Evolutionary conservation across 2,113 vertebrate species (phyloP), one percentile per base, ranked within the genome.

Genomic region (Syngnathus typhle): DNA sequence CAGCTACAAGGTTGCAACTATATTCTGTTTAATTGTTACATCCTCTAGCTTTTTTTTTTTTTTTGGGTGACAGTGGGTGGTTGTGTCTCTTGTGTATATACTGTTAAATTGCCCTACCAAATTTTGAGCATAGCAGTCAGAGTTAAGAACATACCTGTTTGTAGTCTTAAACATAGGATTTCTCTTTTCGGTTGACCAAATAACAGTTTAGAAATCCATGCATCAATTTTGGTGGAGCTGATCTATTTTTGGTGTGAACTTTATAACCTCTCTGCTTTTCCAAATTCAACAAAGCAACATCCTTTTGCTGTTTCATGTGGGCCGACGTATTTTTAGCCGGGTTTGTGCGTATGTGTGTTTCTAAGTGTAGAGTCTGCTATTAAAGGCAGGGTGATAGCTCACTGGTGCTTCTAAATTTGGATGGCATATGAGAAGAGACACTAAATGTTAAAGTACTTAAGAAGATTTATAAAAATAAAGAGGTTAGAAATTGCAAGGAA

Each of bases 391-490:
- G 70, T 70, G 72, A 65, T 65, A 44, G 68, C 73, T 73, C 60
- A 38, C 41, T 67, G 46, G 63, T n/a, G 23, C 59, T 64, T 62
- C 81, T 84, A 87, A 84, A 69, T 79, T 81, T 84, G 85, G 79
- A 71, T 43, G 64, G 69, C 68, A 69, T 68, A 69, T 73, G 76
- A 84, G 70, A 65, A 64, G 62, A 75, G 55, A 68, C 54, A 38
- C 67, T 69, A 77, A 78, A 70, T 75, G 77, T 75, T 72, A 61
- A 62, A 82, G 73, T 65, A 32, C 21, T 23, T 21, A 3, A 12
- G 63, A 70, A 66, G 66, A 74, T 70, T 80, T 64, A 64, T 71
- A 51, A 39, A 56, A 68, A 71, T 52, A 65, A 23, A 51, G 21
- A 21, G 37, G 49, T 66, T 43, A 60, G 32, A 58, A 47, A 36